Conservation (phyloP, 2,888 invertebrate species). For the Agrotis ipsilon region DNA sequence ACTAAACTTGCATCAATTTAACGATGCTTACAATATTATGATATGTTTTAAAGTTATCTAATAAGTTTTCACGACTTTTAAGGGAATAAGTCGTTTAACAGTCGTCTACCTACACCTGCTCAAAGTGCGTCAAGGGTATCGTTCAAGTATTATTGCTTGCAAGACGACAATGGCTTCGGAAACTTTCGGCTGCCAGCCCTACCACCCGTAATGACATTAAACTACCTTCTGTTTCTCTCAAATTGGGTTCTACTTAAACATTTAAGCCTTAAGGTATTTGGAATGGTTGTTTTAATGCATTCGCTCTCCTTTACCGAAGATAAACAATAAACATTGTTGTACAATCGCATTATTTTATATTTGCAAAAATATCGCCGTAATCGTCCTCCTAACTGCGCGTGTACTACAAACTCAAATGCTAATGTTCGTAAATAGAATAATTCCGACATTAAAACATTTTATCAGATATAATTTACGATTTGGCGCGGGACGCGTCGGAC, state of each 20-base stretch:
- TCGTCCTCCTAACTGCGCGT: slow-evolving; percentile 43
- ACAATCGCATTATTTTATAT: slow-evolving; percentile 24
- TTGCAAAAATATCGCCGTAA: slow-evolving; percentile 45
- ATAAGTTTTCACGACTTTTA: slow-evolving; percentile 68
- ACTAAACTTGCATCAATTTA: slow-evolving; percentile 3
- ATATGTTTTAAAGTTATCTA: slow-evolving; percentile 30
- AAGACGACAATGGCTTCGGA: slow-evolving; percentile 67
- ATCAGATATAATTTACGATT: slow-evolving; percentile 72
- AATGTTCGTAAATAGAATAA: slow-evolving; percentile 67
- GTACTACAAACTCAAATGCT: slow-evolving; percentile 53
- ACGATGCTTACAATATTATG: slow-evolving; percentile 19
- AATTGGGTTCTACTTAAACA: slow-evolving; percentile 63
- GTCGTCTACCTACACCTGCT: slow-evolving; percentile 67
- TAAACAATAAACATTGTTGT: slow-evolving; percentile 44
- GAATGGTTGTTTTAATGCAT: slow-evolving; percentile 33
- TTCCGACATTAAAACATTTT: slow-evolving; percentile 68
- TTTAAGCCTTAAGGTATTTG: slow-evolving; percentile 51
- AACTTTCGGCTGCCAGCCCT: slow-evolving; percentile 67
- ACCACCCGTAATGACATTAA: slow-evolving; percentile 62
- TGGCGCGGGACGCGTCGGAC: slow-evolving; percentile 64
- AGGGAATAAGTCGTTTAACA: slow-evolving; percentile 71
- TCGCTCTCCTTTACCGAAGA: slow-evolving; percentile 25
- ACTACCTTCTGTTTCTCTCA: slow-evolving; percentile 60
- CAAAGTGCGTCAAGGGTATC: slow-evolving; percentile 72
- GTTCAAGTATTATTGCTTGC: slow-evolving; percentile 72